These are phyloP conservation scores for Kuschelorhynchus macadamiae DNA, from an alignment of 2,888 invertebrate genomes.

Conservation along the genomic window DNA sequence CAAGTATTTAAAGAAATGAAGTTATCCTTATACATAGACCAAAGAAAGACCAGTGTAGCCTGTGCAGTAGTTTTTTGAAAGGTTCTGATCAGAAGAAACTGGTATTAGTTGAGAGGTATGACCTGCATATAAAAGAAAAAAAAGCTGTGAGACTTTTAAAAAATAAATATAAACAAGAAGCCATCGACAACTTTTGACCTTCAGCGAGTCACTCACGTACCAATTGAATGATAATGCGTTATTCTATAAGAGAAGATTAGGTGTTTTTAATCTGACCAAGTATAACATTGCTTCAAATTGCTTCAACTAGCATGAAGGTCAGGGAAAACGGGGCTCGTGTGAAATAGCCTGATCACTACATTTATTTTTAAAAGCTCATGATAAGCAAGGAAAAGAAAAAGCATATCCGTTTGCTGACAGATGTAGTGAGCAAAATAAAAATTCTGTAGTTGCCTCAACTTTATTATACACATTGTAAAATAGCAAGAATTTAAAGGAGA, in stretches of 20 bases:
- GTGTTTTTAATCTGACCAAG: no score
- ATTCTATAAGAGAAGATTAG: constrained; percentile 16
- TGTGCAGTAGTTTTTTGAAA: no score
- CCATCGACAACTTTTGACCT: background rate
- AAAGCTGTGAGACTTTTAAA: background rate
- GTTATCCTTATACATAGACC: no score
- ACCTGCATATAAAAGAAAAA: no score
- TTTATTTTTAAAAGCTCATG: background rate
- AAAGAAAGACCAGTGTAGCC: no score
- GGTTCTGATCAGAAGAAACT: no score
- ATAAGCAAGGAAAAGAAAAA: background rate
- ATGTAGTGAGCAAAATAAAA: background rate
- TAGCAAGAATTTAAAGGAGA: constrained; percentile 10
- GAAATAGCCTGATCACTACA: constrained; percentile 5
- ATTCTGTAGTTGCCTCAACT: background rate
- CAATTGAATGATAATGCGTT: constrained; percentile 5
- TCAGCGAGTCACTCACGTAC: background rate
- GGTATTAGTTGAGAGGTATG: no score
- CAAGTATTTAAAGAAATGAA: no score
- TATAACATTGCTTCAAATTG: no score
- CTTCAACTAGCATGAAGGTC: constrained; percentile 15
- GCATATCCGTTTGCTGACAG: background rate
- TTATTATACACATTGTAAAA: background rate
- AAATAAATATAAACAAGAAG: background rate
- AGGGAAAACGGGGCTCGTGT: constrained; percentile 6